Conservation (phyloP, 2,888 invertebrate genomes). For the Zhengitettix transpicula region DNA sequence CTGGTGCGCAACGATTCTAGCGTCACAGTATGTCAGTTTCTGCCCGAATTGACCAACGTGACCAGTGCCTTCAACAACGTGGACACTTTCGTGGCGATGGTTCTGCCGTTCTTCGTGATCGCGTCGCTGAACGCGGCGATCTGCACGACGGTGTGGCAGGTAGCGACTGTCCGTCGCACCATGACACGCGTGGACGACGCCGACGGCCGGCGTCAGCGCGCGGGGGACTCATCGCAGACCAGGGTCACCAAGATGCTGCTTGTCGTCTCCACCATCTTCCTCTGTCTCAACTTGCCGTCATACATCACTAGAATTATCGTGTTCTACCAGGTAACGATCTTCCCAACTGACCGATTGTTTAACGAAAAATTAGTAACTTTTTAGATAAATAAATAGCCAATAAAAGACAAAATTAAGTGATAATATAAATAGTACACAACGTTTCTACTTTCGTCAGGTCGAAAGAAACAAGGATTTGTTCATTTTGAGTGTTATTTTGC, state of each 20-base stretch:
- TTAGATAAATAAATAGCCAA: too few relatives aligned
- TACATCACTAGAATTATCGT: constrained; percentile 51
- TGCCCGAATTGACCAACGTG: constrained; percentile 31
- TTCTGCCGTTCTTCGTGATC: constrained; percentile 53
- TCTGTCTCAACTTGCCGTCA: constrained; percentile 59
- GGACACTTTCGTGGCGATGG: constrained; percentile 56
- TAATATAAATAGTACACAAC: too few relatives aligned
- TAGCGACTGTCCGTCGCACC: constrained; percentile 24
- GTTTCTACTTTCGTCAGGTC: too few relatives aligned
- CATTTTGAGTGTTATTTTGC: too few relatives aligned
- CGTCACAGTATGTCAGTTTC: constrained; percentile 12
- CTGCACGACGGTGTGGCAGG: constrained; percentile 44
- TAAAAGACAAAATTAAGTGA: too few relatives aligned
- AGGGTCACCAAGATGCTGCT: constrained; percentile 70
- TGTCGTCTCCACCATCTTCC: constrained; percentile 61
- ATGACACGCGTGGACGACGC: constrained; percentile 14
- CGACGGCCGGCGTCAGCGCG: neutral
- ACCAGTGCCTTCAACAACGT: constrained; percentile 47
- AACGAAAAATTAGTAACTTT: too few relatives aligned
- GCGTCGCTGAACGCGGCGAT: constrained; percentile 55
- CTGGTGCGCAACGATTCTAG: neutral
- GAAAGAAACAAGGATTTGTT: too few relatives aligned
- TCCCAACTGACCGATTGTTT: too few relatives aligned
- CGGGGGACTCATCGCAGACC: constrained; percentile 31
- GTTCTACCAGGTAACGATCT: constrained; percentile 30